Percentiles rank a stretch among this genome's conserved stretches.
phyloP scores from a whole-genome alignment of 2,797 vertebrate genomes.

The Enteromius thamalakanensis region DNA sequence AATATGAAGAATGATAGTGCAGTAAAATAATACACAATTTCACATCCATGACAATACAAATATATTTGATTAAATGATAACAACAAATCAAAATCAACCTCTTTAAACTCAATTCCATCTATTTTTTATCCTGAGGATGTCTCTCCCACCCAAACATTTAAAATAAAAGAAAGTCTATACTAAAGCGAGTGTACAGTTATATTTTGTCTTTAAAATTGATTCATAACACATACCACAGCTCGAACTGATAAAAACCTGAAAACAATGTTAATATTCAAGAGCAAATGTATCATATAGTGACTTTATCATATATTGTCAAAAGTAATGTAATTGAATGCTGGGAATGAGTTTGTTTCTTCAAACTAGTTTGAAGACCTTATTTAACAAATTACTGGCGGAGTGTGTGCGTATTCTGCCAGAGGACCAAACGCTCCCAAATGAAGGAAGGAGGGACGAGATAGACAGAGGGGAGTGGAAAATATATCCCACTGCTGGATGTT shows the following conservation, averaged over 20 bases:
- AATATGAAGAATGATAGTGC: background rate
- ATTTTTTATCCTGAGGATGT: no score
- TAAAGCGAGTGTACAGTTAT: no score
- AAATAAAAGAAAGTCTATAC: no score
- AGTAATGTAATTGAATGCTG: background rate
- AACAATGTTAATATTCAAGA: background rate
- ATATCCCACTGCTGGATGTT: constrained; percentile 37
- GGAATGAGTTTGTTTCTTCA: background rate
- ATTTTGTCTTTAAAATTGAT: background rate
- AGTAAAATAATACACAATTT: background rate
- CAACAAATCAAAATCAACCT: background rate
- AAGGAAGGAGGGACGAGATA: background rate
- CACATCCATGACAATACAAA: background rate
- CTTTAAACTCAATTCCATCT: background rate
- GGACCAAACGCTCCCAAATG: background rate
- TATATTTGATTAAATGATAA: background rate
- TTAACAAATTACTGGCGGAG: constrained; percentile 16
- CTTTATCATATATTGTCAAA: background rate
- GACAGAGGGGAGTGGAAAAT: constrained; percentile 21
- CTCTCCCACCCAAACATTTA: no score
- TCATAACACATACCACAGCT: background rate
- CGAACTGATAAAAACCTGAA: background rate
- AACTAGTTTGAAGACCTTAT: constrained; percentile 17
- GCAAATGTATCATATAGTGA: background rate
- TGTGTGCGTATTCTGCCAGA: background rate